Conservation (phyloP, 1,140 invertebrate species). For the Drosophila ambigua region DNA sequence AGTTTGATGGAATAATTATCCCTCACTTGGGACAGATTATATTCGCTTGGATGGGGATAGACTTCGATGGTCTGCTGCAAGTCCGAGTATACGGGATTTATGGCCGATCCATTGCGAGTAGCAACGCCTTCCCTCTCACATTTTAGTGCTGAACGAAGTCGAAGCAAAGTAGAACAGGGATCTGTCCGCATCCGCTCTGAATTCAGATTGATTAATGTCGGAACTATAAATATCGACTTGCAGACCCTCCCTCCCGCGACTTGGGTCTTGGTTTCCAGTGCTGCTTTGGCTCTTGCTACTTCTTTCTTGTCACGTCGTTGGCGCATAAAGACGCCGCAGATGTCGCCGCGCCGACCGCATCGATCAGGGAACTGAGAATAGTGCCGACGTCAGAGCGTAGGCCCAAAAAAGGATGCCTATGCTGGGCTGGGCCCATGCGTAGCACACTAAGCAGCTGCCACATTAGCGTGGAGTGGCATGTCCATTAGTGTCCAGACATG, state of each 20-base stretch:
- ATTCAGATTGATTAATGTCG: slow-evolving; percentile 77
- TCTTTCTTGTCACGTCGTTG: slow-evolving; percentile 73
- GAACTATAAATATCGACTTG: slow-evolving; percentile 69
- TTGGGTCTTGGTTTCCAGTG: no score
- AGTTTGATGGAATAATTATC: no score
- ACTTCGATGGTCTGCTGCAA: no score
- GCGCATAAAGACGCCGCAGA: slow-evolving; percentile 67
- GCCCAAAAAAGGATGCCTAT: slow-evolving; percentile 74
- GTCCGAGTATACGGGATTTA: slow-evolving; percentile 16
- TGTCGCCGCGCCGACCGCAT: not conserved
- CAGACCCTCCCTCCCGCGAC: slow-evolving; percentile 28
- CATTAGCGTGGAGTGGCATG: no score
- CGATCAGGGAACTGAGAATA: slow-evolving; percentile 27
- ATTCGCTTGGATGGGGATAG: no score
- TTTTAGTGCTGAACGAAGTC: slow-evolving; percentile 28
- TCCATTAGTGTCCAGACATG: slow-evolving; percentile 3
- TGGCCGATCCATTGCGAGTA: slow-evolving; percentile 24
- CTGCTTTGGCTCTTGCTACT: slow-evolving; percentile 51
- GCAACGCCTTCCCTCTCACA: slow-evolving; percentile 9
- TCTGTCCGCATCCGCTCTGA: slow-evolving; percentile 24
- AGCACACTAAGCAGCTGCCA: slow-evolving; percentile 68
- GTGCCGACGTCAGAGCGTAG: slow-evolving; percentile 60
- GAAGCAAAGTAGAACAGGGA: slow-evolving; percentile 9
- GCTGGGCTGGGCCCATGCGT: slow-evolving; percentile 36
- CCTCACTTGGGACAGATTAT: no score